Conservation (phyloP, 2,113 vertebrate genomes). For the Thryonomys swinderianus region DNA sequence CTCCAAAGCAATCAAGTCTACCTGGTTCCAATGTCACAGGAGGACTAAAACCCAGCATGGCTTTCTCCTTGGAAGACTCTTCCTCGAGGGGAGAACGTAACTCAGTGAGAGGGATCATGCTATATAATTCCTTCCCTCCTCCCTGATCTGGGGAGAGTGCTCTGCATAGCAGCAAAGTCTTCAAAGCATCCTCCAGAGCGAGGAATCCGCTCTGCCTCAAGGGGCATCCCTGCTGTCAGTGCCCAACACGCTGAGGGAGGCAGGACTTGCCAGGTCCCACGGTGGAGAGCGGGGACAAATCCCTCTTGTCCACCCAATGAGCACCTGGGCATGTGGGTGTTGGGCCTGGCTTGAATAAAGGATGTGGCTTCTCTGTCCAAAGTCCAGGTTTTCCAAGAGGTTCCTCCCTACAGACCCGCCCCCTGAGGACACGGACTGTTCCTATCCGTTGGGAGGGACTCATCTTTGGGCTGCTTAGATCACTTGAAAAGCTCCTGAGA, state of each 20-base stretch:
- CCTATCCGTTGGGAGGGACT: neutral
- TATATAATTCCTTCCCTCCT: accelerated
- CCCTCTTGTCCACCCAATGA: accelerated
- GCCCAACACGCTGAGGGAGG: neutral
- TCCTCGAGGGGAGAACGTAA: neutral
- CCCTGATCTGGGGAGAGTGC: neutral
- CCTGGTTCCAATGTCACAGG: neutral
- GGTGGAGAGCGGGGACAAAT: neutral
- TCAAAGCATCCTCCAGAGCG: neutral
- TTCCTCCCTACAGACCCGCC: neutral
- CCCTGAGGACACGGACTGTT: neutral
- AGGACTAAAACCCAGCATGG: neutral
- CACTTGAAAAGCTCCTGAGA: neutral
- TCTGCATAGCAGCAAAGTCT: neutral
- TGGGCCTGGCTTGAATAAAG: neutral
- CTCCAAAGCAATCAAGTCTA: neutral
- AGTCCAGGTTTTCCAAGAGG: neutral
- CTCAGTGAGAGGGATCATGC: neutral
- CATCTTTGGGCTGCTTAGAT: neutral
- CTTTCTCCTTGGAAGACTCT: neutral
- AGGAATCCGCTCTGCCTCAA: neutral
- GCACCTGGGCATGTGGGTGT: neutral
- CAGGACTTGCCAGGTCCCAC: neutral
- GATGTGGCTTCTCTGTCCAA: accelerated
- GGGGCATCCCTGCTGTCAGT: neutral